phyloP scores from a whole-genome alignment of 2,113 vertebrate species.

The Alligator sinensis region DNA sequence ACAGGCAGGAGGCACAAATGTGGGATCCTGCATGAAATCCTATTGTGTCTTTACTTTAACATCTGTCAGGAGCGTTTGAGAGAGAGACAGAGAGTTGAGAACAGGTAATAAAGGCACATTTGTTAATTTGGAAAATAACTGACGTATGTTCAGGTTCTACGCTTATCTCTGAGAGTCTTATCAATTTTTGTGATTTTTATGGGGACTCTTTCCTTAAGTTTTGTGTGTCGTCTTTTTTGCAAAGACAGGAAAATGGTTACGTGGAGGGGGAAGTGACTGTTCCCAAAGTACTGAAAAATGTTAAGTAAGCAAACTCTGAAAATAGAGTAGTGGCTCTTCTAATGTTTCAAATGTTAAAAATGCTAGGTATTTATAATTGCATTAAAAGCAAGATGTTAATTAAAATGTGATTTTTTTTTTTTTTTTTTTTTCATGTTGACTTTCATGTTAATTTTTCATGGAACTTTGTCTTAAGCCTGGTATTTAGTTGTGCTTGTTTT shows the following conservation, averaged over 20 bases:
- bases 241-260: not conserved
- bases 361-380: not conserved
- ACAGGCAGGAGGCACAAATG: too few relatives aligned
- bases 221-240: not conserved
- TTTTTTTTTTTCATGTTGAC: not conserved
- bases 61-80: too few relatives aligned
- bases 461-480: not conserved
- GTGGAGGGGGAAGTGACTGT: not conserved
- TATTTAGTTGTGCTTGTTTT: slow-evolving; percentile 53
- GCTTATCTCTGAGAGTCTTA: not conserved
- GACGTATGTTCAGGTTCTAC: not conserved
- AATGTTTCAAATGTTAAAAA: not conserved
- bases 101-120: not conserved
- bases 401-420: not conserved
- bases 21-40: not conserved
- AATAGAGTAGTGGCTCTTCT: not conserved
- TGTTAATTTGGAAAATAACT: not conserved
- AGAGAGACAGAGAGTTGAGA: not conserved
- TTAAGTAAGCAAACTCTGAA: not conserved
- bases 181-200: not conserved
- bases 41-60: not conserved
- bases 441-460: not conserved
- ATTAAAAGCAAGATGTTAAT: not conserved
- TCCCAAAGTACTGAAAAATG: not conserved
- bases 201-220: not conserved